phyloP scores from a whole-genome alignment of 2,797 vertebrate species.

The Muscicapa striata region DNA sequence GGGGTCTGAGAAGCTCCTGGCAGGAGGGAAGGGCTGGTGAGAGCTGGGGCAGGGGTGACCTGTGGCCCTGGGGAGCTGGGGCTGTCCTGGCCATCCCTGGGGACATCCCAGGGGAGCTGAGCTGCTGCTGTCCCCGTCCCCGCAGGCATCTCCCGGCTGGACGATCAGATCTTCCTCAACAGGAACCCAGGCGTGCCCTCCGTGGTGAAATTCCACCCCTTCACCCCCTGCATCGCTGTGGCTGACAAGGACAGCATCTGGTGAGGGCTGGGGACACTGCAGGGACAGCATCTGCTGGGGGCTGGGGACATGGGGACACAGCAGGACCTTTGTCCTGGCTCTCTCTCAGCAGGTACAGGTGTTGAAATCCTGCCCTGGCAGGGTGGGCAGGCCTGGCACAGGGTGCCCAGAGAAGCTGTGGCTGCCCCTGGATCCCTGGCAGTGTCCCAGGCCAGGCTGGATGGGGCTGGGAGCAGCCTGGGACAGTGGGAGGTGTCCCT shows the following conservation, averaged over 20 bases:
- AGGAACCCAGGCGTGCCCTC: slow-evolving; percentile 95
- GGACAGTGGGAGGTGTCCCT: neutral
- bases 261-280: slow-evolving; percentile 60
- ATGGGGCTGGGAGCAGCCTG: neutral
- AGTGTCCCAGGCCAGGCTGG: neutral
- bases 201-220: slow-evolving; percentile 97
- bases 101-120: neutral
- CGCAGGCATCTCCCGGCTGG: slow-evolving; percentile 88
- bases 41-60: fast-evolving
- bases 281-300: slow-evolving; percentile 63
- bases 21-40: neutral
- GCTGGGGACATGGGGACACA: neutral
- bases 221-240: slow-evolving; percentile 94
- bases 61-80: neutral
- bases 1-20: neutral
- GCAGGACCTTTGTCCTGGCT: neutral
- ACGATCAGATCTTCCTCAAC: slow-evolving; percentile 99
- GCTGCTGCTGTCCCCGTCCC: neutral
- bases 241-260: slow-evolving; percentile 98
- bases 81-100: neutral
- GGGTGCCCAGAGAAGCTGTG: neutral
- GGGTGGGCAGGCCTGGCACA: neutral
- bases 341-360: neutral
- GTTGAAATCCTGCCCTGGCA: neutral
- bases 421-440: neutral